These are phyloP conservation scores for Penaeus indicus DNA, from an alignment of 1,140 invertebrate genomes.

Conservation along the genomic window DNA sequence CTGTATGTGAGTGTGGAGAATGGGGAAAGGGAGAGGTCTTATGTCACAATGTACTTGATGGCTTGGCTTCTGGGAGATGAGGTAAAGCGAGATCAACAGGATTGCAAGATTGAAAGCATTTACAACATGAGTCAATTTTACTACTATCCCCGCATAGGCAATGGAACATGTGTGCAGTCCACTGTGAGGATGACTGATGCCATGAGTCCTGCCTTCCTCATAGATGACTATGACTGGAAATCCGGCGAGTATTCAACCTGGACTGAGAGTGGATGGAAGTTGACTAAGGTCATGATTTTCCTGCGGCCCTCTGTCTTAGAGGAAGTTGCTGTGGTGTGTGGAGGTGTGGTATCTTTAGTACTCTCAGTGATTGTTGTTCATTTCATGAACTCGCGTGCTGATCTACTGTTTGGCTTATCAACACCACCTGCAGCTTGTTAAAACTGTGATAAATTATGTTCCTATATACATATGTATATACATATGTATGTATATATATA, in stretches of 20 bases:
- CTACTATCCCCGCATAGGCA: constrained; percentile 47
- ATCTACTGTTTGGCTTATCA: constrained; percentile 52
- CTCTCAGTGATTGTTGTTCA: constrained; percentile 50
- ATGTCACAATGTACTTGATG: constrained; percentile 43
- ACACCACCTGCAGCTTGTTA: constrained; percentile 47
- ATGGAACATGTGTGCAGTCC: constrained; percentile 62
- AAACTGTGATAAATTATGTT: not conserved
- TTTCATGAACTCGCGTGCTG: constrained; percentile 53
- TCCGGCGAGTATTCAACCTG: constrained; percentile 63
- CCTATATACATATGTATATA: not conserved
- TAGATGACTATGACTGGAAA: constrained; percentile 58
- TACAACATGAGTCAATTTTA: constrained; percentile 50
- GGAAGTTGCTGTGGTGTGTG: constrained; percentile 57
- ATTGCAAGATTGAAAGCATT: constrained; percentile 47
- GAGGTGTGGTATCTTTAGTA: constrained; percentile 52
- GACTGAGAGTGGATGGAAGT: constrained; percentile 63
- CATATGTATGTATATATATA: not conserved
- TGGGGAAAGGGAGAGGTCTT: constrained; percentile 43
- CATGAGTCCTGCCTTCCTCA: constrained; percentile 63
- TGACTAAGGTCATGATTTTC: constrained; percentile 58
- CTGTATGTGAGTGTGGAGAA: constrained; percentile 56
- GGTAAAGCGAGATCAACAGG: constrained; percentile 40
- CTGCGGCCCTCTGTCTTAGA: constrained; percentile 55
- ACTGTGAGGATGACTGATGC: constrained; percentile 57
- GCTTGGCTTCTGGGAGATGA: constrained; percentile 55